Evolutionary conservation across 2,888 invertebrate species (phyloP), one percentile per base, ranked within the genome.

Genomic region (Brachypterus glaber): DNA sequence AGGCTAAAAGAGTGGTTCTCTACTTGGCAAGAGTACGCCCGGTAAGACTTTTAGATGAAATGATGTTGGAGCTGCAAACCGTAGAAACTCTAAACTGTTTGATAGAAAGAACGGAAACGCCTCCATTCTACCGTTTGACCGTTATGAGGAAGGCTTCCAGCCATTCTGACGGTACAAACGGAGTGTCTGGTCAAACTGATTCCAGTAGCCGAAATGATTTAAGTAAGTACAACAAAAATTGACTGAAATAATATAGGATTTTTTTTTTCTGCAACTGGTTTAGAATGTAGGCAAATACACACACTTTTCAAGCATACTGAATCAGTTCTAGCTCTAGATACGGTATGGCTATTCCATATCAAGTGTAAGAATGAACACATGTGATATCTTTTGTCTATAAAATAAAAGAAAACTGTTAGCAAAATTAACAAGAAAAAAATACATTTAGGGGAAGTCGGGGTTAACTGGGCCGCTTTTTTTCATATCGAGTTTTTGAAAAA

Each of bases 61-160:
- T 98, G 75, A 92, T 97, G 88, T 83, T 85, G 14, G 97, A 98
- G 66, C 71, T 98, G 47, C 93, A 95, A 69, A 95, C 93, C 0
- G 93, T 96, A 14, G 96, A 96, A 69, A 92, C 95, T 0, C 73
- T 96, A 37, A 93, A 92, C 68, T 93, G 93, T 63, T 75, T 90
- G 49, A 91, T 98, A 51, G 96, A 97, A 65, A 75, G 97, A 43
- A 96, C 93, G 0, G 96, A 97, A 71, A 95, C 96, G 1, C 95
- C 97, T 16, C 98, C 97, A 3, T 98, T 93, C 70, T 98, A 93
- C 68, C 77, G 97, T 25, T 76, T 96, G 53, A 93, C 91, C 2
- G 85, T 86, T 51, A 85, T 90, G 84, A 68, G 90, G 33, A 91
- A 91, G 63, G 84, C 89, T 15, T 89, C 89, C 9, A 89, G 87